phyloP scores from a whole-genome alignment of 2,797 vertebrate genomes.

The Tangara arthus region DNA sequence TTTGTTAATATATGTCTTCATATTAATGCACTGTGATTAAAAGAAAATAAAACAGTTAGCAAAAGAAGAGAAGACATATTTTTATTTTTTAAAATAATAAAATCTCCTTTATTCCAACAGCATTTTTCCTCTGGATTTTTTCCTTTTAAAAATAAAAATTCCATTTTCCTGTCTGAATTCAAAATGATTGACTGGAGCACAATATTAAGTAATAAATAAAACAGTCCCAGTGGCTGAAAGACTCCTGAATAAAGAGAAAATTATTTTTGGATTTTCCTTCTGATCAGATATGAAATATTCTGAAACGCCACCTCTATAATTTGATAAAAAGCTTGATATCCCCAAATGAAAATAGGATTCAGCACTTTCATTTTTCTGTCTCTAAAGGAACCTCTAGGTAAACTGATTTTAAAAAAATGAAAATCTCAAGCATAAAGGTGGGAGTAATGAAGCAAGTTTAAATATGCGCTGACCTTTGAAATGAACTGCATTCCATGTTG shows the following conservation, averaged over 20 bases:
- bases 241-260: conserved; percentile 81
- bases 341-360: conserved; percentile 89
- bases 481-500: conserved; percentile 87
- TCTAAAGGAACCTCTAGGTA: conserved; percentile 79
- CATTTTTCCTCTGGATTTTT: conserved; percentile 66
- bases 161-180: conserved; percentile 76
- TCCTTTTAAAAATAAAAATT: conserved; percentile 72
- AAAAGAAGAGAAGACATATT: conserved; percentile 8
- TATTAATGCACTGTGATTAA: conserved; percentile 37
- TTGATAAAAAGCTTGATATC: conserved; percentile 92
- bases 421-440: conserved; percentile 82
- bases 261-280: conserved; percentile 84
- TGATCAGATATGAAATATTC: conserved; percentile 93
- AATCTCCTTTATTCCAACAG: conserved; percentile 62
- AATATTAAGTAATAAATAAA: conserved; percentile 82
- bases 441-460: conserved; percentile 85
- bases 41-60: conserved; percentile 2
- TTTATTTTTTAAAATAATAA: conserved; percentile 67
- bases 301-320: conserved; percentile 87
- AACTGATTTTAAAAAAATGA: conserved; percentile 82
- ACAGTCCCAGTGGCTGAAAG: conserved; percentile 73
- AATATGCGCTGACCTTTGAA: conserved; percentile 91
- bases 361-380: conserved; percentile 88
- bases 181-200: conserved; percentile 78
- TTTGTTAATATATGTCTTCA: conserved; percentile 7